Base-by-base conservation (phyloP, 2,113 vertebrate genomes). In the Channa maculata region DNA sequence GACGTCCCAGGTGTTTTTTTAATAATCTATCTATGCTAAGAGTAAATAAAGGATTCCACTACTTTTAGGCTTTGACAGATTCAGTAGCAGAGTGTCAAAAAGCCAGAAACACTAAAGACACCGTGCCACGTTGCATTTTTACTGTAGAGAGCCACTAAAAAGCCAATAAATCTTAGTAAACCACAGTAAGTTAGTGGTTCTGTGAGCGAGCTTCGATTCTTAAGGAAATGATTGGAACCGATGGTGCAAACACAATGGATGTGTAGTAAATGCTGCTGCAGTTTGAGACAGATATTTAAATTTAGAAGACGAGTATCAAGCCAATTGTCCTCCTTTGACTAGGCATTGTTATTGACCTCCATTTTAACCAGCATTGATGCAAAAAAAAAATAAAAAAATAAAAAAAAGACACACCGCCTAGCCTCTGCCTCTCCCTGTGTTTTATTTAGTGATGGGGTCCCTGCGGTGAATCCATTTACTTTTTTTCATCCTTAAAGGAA, bases 401-500 rank as follows among this genome's bases (percentile, higher is more conserved):
- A 3, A 55, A 41, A 65, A 54, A 3, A 55, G 24, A 1, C 24
- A 24, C 24, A 1, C 34, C 50, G 45, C 45, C 6, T 38, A 55
- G 43, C 39, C 5, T 24, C 65, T 14, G 1, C 38, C 5, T 34
- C 5, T 24, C 60, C 8, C 59, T 15, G 24, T 41, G 60, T 62
- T 54, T 24, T 33, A 67, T 66, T 46, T 36, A 45, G 54, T 5
- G 3, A 15, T 0, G 2, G 8, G 33, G 4, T 65, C 57, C 49
- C 36, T 15, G 49, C 50, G 51, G 15, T 46, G 39, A 68, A 81
- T 65, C 34, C 1, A 10, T 76, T 80, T 71, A 52, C 65, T 51
- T 77, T 59, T 59, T 67, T 48, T 82, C n/a, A 43, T 55, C 60
- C 44, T 77, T 39, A 68, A 65, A 67, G 39, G 44, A 65, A 65